These are phyloP conservation scores for Neocrepidodera transversa DNA, from an alignment of 2,888 invertebrate genomes.

Conservation along the genomic window DNA sequence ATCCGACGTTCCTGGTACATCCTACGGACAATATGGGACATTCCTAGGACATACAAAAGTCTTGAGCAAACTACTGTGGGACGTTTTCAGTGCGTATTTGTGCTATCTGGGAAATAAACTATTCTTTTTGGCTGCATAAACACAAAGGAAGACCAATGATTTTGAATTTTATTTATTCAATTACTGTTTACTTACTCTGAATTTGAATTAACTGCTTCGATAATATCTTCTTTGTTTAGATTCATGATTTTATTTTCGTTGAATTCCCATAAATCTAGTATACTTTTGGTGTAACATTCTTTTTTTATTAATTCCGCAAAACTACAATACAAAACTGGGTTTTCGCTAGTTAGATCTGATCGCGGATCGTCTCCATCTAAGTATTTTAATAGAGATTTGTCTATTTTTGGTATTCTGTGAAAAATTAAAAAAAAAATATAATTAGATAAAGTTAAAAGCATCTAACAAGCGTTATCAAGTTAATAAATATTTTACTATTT, in stretches of 20 bases:
- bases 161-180: no score
- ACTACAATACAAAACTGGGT: conserved; percentile 68
- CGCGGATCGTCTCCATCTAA: conserved; percentile 33
- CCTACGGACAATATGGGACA: no score
- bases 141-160: no score
- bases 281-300: conserved; percentile 70
- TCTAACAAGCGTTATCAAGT: no score
- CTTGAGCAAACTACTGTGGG: no score
- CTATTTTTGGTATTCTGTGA: conserved; percentile 49
- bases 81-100: no score
- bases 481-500: no score
- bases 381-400: conserved; percentile 43
- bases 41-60: no score
- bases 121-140: no score
- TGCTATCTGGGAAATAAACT: no score
- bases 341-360: conserved; percentile 66
- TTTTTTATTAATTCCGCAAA: conserved; percentile 68
- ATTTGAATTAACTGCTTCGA: conserved; percentile 67
- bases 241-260: conserved; percentile 63
- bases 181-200: conserved; percentile 55
- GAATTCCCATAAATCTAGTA: conserved; percentile 76
- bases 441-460: background rate
- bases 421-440: conserved; percentile 3
- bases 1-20: no score
- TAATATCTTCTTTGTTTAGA: conserved; percentile 68